Base-by-base conservation (phyloP, 2,113 vertebrate genomes). In the Solea senegalensis region DNA sequence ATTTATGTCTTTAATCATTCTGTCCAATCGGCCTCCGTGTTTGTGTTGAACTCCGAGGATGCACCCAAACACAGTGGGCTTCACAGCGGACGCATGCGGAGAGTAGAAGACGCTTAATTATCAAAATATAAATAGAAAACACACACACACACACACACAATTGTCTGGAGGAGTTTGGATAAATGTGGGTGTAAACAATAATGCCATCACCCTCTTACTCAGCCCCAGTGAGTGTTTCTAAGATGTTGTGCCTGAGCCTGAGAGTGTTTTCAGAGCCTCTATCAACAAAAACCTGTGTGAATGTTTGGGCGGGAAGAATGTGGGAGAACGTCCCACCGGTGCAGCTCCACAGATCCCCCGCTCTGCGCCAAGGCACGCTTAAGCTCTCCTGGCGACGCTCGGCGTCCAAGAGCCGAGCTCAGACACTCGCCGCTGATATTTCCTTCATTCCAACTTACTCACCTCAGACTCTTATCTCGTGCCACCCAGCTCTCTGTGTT, bases 401-500 rank as follows among this genome's bases (percentile, higher is more conserved):
- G n/a, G 69, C 83, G 86, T 82, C 81, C 76, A 62, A 15, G 54
- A 65, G 71, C 87, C 81, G 74, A 76, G 83, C 73, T 69, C 56
- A 88, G 85, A 84, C 74, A 75, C 65, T 80, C 41, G 61, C 57
- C 78, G 83, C 74, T 82, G 72, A 88, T 82, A 74, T 83, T 81
- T 81, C 64, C 70, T 69, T 69, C 55, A 44, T 63, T 65, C 61
- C 48, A 75, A 72, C 74, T 64, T 2, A 26, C 78, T 81, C 69
- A 84, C 76, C 81, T 84, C 64, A 40, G 28, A 64, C 67, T 11
- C 83, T 87, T 88, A 90, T 88, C 84, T 85, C 67, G 45, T 57
- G 73, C 83, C 82, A 78, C 85, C 76, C 82, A 80, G 81, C 64
- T 85, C 78, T 67, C 62, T 16, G 34, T 83, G 49, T 50, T 82